Evolutionary conservation across 2,888 invertebrate species (phyloP).

Genomic region (Cenopis cana): DNA sequence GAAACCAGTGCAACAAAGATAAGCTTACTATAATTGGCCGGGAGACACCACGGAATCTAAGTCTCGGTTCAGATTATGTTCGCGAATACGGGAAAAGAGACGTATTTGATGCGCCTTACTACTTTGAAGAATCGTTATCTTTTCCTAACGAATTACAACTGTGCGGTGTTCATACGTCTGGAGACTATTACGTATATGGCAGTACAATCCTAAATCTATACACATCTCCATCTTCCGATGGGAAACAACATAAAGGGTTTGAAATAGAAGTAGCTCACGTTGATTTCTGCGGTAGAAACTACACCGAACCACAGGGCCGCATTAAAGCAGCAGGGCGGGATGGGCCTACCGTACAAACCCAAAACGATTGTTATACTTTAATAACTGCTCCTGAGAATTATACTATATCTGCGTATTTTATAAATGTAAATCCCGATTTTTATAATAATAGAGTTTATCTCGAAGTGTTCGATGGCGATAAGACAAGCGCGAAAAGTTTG

Average conservation of each 20-base stretch:
- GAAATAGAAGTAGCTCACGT: conserved; percentile 85
- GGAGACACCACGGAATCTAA: conserved; percentile 54
- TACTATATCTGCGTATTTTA: conserved; percentile 89
- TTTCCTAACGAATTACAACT: conserved; percentile 56
- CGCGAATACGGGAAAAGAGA: conserved; percentile 54
- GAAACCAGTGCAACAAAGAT: conserved; percentile 65
- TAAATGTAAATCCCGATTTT: conserved; percentile 55
- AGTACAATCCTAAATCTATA: conserved; percentile 60
- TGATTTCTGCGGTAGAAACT: conserved; percentile 86
- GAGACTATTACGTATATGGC: conserved; percentile 66
- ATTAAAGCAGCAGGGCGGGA: conserved; percentile 72
- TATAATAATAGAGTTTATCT: conserved; percentile 66
- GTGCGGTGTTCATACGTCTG: conserved; percentile 61
- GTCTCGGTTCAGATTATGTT: conserved; percentile 65
- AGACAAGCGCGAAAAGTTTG: conserved; percentile 54
- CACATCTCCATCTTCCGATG: conserved; percentile 62
- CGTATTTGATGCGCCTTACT: conserved; percentile 55
- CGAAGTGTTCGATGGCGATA: conserved; percentile 73
- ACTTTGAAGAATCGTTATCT: conserved; percentile 51
- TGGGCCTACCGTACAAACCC: background rate
- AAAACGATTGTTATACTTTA: conserved; percentile 85
- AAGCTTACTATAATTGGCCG: conserved; percentile 64
- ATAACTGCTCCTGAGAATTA: conserved; percentile 87
- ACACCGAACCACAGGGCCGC: conserved; percentile 88
- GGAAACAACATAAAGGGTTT: conserved; percentile 84